These are phyloP conservation scores for Acanthococcus lagerstroemiae DNA, from an alignment of 2,888 invertebrate genomes.

Conservation along the genomic window DNA sequence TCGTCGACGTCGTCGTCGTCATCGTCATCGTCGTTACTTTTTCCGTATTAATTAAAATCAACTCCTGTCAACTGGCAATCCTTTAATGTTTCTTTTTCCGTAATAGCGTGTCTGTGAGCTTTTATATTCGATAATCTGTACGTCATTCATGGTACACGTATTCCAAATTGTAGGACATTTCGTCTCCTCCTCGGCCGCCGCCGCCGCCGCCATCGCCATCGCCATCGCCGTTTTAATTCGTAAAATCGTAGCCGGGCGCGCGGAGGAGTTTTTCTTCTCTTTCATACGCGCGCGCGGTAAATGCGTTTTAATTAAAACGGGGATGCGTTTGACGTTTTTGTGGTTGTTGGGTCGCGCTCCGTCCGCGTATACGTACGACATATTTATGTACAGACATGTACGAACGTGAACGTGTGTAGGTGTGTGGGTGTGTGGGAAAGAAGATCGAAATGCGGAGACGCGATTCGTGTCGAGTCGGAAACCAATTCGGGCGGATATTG, in stretches of 20 bases:
- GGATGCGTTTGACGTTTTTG: neutral
- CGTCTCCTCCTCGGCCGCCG: too few species aligned
- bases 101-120: neutral
- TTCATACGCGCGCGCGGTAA: neutral
- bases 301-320: neutral
- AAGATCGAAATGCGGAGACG: too few species aligned
- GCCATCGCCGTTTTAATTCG: neutral
- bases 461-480: too few species aligned
- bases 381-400: too few species aligned
- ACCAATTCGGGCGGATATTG: too few species aligned
- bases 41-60: constrained; percentile 30
- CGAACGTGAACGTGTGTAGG: neutral
- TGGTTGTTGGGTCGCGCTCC: neutral
- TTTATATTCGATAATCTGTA: neutral
- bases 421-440: too few species aligned
- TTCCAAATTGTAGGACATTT: neutral
- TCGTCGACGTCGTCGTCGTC: constrained; percentile 12
- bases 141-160: neutral
- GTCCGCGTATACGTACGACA: too few species aligned
- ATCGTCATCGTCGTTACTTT: constrained; percentile 19
- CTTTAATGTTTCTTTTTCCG: constrained; percentile 12
- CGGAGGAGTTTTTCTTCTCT: neutral
- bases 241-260: neutral
- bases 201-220: too few species aligned
- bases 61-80: constrained; percentile 26